Evolutionary conservation across 2,113 vertebrate genomes (phyloP).

Genomic region (Miniopterus natalensis): DNA sequence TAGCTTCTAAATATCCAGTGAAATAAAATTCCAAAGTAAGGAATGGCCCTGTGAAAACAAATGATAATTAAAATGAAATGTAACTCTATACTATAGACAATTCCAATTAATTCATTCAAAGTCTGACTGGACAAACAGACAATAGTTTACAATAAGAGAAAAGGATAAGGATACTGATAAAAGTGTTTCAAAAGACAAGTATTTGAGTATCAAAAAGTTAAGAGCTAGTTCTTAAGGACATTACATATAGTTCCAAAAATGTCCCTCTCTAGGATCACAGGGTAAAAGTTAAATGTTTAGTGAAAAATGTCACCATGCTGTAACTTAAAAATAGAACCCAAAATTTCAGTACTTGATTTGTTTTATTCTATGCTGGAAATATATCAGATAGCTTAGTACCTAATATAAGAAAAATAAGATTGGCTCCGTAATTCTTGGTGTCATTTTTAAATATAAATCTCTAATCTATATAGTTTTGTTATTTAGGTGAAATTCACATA

Average conservation of each 20-base stretch:
- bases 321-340: background rate
- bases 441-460: conserved; percentile 11
- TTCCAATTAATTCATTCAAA: background rate
- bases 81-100: background rate
- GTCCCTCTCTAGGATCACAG: background rate
- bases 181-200: background rate
- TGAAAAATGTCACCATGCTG: background rate
- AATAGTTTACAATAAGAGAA: background rate
- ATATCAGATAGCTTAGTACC: background rate
- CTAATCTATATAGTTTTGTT: background rate
- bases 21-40: background rate
- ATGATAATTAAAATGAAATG: background rate
- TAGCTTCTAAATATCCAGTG: conserved; percentile 20
- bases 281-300: background rate
- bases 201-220: conserved; percentile 1
- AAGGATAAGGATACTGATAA: background rate
- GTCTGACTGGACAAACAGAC: background rate
- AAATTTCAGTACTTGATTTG: background rate
- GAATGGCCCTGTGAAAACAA: background rate
- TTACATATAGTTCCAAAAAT: background rate
- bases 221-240: background rate
- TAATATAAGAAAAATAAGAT: background rate
- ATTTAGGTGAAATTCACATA: background rate
- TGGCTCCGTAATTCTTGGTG: background rate
- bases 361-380: conserved; percentile 5